Percentiles rank a stretch among this genome's conserved stretches.
Evolutionary conservation across 2,888 invertebrate species (phyloP).

Genomic region (Blomia tropicalis): DNA sequence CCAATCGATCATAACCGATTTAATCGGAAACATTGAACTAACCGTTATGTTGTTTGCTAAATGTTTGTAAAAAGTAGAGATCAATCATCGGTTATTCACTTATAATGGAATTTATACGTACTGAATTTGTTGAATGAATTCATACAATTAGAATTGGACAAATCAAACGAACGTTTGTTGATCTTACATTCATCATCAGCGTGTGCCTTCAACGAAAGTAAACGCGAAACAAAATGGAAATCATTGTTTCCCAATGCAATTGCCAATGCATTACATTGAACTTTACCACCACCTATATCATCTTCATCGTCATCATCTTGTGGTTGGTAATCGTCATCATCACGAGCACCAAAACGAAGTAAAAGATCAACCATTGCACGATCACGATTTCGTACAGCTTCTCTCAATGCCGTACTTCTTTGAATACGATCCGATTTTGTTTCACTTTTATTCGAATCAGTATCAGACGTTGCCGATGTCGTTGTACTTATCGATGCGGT

Average conservation of each 20-base stretch:
- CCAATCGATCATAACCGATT: conserved; percentile 45
- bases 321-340: conserved; percentile 36
- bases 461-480: background rate
- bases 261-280: conserved; percentile 45
- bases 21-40: conserved; percentile 61
- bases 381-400: conserved; percentile 53
- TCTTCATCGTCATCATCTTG: conserved; percentile 24
- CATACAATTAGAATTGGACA: conserved; percentile 33
- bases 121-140: conserved; percentile 16
- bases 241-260: conserved; percentile 58
- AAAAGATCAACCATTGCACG: conserved; percentile 57
- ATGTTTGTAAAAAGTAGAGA: conserved; percentile 17
- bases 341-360: conserved; percentile 62
- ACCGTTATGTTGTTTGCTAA: conserved; percentile 42
- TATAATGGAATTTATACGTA: background rate
- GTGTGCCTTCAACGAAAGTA: conserved; percentile 68
- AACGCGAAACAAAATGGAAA: conserved; percentile 55
- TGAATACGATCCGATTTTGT: background rate
- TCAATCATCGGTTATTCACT: too few species aligned
- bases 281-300: conserved; percentile 52
- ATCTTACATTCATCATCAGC: conserved; percentile 82
- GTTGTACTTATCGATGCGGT: background rate
- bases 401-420: conserved; percentile 43
- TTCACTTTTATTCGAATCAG: background rate
- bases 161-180: conserved; percentile 66